A percentile compares a stretch with the other conserved stretches of the same genome.
Evolutionary conservation across 1,140 invertebrate genomes (phyloP).

Genomic region (Bicyclus anynana): DNA sequence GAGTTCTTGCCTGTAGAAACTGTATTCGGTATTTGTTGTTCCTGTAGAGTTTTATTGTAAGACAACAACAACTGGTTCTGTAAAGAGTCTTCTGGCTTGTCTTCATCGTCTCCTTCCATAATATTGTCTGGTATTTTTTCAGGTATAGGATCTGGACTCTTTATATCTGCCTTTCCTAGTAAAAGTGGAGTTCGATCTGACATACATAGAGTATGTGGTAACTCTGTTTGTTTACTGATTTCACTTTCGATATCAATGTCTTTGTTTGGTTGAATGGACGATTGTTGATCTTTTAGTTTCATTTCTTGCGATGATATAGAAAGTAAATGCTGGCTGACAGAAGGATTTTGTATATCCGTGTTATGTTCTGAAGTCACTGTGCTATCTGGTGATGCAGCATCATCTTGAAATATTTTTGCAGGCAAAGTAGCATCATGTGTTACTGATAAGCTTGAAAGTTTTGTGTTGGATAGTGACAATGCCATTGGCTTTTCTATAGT

Average conservation of each 20-base stretch:
- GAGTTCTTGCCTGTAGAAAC: slow-evolving; percentile 35
- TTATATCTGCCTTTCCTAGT: slow-evolving; percentile 67
- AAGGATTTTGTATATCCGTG: slow-evolving; percentile 43
- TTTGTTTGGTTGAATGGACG: slow-evolving; percentile 42
- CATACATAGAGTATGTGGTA: slow-evolving; percentile 63
- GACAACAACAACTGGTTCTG: slow-evolving; percentile 50
- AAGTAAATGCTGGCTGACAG: slow-evolving; percentile 42
- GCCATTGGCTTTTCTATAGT: slow-evolving; percentile 77
- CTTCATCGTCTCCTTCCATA: slow-evolving; percentile 76
- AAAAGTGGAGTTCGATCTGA: slow-evolving; percentile 59
- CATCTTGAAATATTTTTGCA: slow-evolving; percentile 81
- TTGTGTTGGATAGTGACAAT: slow-evolving; percentile 70
- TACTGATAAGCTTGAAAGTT: slow-evolving; percentile 76
- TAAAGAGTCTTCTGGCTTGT: slow-evolving; percentile 66
- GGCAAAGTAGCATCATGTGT: slow-evolving; percentile 78
- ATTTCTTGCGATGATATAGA: slow-evolving; percentile 37
- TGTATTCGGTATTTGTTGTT: slow-evolving; percentile 38
- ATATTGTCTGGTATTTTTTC: slow-evolving; percentile 77
- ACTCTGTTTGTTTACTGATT: slow-evolving; percentile 72
- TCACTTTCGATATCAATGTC: slow-evolving; percentile 73
- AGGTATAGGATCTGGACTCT: slow-evolving; percentile 72
- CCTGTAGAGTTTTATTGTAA: slow-evolving; percentile 49
- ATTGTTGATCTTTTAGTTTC: slow-evolving; percentile 42
- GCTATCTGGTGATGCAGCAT: slow-evolving; percentile 78
- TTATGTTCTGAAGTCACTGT: slow-evolving; percentile 72